Conservation (phyloP, 2,888 invertebrate species). For the Cancer borealis region DNA sequence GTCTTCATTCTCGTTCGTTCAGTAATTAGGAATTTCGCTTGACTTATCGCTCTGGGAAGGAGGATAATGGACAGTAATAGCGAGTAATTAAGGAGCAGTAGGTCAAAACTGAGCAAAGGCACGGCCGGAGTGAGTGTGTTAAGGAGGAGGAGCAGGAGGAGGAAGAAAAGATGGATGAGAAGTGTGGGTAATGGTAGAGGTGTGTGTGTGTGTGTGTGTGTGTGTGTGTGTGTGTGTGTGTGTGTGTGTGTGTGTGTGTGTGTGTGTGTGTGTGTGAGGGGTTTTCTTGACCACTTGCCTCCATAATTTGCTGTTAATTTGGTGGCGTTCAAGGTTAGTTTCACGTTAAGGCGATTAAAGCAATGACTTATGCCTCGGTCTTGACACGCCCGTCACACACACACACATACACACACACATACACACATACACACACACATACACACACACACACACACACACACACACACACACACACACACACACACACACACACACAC, state of each 20-base stretch:
- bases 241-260: background rate
- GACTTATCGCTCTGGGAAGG: slow-evolving; percentile 34
- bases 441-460: background rate
- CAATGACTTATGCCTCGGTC: background rate
- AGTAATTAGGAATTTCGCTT: slow-evolving; percentile 40
- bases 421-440: background rate
- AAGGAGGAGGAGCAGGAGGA: background rate
- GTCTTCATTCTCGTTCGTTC: slow-evolving; percentile 38
- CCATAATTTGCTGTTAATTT: background rate
- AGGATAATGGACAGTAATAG: slow-evolving; percentile 38
- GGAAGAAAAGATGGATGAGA: slow-evolving; percentile 33
- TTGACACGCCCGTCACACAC: background rate
- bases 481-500: background rate
- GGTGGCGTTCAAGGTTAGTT: background rate
- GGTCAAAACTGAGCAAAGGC: slow-evolving; percentile 41
- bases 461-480: background rate
- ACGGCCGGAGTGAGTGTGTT: background rate
- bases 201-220: background rate
- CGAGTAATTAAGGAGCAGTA: slow-evolving; percentile 38
- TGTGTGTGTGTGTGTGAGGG: background rate
- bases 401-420: background rate
- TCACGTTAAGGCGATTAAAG: background rate
- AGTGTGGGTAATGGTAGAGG: slow-evolving; percentile 1
- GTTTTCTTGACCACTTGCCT: background rate
- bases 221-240: slow-evolving; percentile 25